These are phyloP conservation scores for Harpagus bidentatus DNA, from an alignment of 2,113 vertebrate genomes.

Conservation along the genomic window DNA sequence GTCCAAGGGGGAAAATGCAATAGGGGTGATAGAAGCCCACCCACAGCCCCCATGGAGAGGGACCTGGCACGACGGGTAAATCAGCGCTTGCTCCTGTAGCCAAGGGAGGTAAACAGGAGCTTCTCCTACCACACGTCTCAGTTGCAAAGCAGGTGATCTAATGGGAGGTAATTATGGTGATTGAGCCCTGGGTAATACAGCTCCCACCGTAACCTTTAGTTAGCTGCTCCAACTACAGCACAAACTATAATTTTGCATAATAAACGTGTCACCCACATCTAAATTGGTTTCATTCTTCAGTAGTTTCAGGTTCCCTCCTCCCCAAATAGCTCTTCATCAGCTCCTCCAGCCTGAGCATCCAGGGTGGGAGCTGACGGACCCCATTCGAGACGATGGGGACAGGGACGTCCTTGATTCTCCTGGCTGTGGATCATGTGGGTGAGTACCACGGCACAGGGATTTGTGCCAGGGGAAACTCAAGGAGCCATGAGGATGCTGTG, in stretches of 20 bases:
- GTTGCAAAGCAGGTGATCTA: neutral
- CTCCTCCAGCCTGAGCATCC: neutral
- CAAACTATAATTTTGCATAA: neutral
- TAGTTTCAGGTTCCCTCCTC: neutral
- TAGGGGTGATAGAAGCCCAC: rapidly evolving
- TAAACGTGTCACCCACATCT: neutral
- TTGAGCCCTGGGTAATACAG: neutral
- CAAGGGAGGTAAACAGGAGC: neutral
- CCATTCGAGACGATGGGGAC: rapidly evolving
- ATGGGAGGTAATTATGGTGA: neutral
- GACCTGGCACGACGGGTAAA: rapidly evolving
- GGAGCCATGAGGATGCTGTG: neutral
- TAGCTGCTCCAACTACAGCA: neutral
- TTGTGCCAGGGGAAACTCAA: neutral
- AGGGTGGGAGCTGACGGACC: rapidly evolving
- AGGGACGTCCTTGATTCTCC: neutral
- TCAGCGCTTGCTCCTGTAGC: neutral
- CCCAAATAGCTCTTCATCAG: neutral
- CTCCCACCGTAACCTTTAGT: neutral
- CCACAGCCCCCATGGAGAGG: rapidly evolving
- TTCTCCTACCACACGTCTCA: neutral
- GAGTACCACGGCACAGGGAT: neutral
- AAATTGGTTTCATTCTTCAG: neutral
- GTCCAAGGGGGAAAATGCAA: rapidly evolving
- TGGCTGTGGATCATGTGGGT: rapidly evolving